Percentiles rank a stretch among this genome's conserved stretches.
Evolutionary conservation across 2,113 vertebrate species (phyloP).

Genomic region (Chaetodon auriga): DNA sequence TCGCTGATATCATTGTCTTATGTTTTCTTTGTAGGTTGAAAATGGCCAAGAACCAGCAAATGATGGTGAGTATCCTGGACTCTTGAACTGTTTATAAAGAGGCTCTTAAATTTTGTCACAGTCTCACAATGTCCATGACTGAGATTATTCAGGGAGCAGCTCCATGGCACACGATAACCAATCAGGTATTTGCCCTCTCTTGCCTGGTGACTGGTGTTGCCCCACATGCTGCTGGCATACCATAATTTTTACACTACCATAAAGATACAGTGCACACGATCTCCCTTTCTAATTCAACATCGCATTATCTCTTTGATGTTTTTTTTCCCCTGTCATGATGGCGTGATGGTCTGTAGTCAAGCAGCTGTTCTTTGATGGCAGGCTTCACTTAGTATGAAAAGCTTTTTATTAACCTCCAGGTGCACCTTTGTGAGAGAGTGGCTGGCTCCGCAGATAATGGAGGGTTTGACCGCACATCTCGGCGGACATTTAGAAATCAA

Average conservation of each 20-base stretch:
- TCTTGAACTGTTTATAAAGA: slow-evolving; percentile 36
- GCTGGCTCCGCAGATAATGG: slow-evolving; percentile 55
- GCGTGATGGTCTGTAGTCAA: slow-evolving; percentile 41
- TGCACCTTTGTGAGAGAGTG: slow-evolving; percentile 47
- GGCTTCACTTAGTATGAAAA: slow-evolving; percentile 58
- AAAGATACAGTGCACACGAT: slow-evolving; percentile 42
- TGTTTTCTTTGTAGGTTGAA: slow-evolving; percentile 75
- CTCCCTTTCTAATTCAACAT: slow-evolving; percentile 41
- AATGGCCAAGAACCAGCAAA: slow-evolving; percentile 77
- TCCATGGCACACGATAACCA: slow-evolving; percentile 16
- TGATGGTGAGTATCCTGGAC: slow-evolving; percentile 76
- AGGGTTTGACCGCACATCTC: slow-evolving; percentile 32
- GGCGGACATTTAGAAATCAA: slow-evolving; percentile 26
- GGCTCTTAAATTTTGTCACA: slow-evolving; percentile 18
- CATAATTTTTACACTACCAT: neutral
- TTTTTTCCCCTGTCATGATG: slow-evolving; percentile 49
- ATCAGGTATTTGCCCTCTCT: slow-evolving; percentile 46
- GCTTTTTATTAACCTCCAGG: slow-evolving; percentile 76
- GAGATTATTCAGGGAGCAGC: slow-evolving; percentile 63
- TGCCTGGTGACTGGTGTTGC: neutral
- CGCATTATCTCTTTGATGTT: slow-evolving; percentile 66
- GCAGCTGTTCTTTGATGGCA: slow-evolving; percentile 68
- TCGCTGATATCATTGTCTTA: slow-evolving; percentile 19
- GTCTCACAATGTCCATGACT: slow-evolving; percentile 64
- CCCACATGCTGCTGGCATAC: slow-evolving; percentile 22